Evolutionary conservation across 2,888 invertebrate species (phyloP).

Genomic region (Bimastos eiseni): DNA sequence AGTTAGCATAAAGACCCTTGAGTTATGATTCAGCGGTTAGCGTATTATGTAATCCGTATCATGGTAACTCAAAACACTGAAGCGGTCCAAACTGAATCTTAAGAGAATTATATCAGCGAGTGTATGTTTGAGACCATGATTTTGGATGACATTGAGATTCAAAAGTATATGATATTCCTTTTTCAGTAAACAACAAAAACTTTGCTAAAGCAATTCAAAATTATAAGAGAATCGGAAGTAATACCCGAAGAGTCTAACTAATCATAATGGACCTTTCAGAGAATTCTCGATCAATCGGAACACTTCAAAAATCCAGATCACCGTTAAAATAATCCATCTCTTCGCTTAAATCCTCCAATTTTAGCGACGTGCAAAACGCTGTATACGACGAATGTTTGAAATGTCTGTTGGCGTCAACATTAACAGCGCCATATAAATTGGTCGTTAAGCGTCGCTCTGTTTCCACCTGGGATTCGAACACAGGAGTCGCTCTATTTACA

Average conservation of each 20-base stretch:
- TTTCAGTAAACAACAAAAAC: too few species aligned
- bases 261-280: not conserved
- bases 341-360: not conserved
- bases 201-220: not conserved
- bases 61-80: too few species aligned
- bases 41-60: too few species aligned
- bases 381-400: not conserved
- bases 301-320: not conserved
- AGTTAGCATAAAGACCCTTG: too few species aligned
- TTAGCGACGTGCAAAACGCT: too few species aligned
- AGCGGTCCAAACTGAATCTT: too few species aligned
- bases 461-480: too few species aligned
- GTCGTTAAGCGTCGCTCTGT: not conserved
- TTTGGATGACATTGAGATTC: not conserved
- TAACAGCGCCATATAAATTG: not conserved
- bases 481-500: not conserved
- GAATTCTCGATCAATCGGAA: not conserved
- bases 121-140: too few species aligned
- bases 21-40: too few species aligned
- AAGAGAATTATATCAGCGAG: too few species aligned
- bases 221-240: not conserved
- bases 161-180: not conserved
- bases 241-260: not conserved
- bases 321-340: not conserved
- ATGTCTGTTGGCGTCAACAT: not conserved